These are phyloP conservation scores for Delphinapterus leucas DNA, from an alignment of 2,113 vertebrate species.

Conservation along the genomic window DNA sequence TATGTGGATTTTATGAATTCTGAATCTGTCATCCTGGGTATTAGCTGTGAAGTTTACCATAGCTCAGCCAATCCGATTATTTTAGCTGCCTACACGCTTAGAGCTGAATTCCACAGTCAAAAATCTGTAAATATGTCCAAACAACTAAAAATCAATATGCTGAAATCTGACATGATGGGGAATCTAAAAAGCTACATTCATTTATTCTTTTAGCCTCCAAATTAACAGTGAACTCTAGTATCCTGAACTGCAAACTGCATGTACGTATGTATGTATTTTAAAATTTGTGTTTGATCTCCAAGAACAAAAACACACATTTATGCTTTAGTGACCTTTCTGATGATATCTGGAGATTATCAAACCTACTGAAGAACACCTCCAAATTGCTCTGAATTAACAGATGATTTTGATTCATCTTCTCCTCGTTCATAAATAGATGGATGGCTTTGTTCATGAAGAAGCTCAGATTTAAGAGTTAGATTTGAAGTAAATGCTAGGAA, in stretches of 20 bases:
- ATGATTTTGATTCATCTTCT: background rate
- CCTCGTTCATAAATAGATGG: background rate
- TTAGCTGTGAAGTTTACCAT: background rate
- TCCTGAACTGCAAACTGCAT: background rate
- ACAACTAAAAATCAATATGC: background rate
- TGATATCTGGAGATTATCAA: background rate
- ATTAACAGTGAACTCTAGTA: background rate
- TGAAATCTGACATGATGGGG: background rate
- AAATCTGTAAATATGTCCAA: background rate
- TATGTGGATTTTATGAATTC: background rate
- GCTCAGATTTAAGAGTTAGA: conserved; percentile 7
- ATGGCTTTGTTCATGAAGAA: background rate
- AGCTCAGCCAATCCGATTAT: background rate
- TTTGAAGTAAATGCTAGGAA: background rate
- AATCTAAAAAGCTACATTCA: background rate
- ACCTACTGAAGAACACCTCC: background rate
- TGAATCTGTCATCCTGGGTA: background rate
- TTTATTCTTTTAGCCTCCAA: background rate
- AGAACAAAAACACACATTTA: background rate
- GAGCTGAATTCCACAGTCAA: background rate
- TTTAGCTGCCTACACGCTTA: background rate
- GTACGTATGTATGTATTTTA: background rate
- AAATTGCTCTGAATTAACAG: background rate
- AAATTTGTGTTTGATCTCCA: background rate
- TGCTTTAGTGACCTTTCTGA: background rate